Evolutionary conservation across 2,888 invertebrate genomes (phyloP).

Genomic region (Troides oblongomaculatus): DNA sequence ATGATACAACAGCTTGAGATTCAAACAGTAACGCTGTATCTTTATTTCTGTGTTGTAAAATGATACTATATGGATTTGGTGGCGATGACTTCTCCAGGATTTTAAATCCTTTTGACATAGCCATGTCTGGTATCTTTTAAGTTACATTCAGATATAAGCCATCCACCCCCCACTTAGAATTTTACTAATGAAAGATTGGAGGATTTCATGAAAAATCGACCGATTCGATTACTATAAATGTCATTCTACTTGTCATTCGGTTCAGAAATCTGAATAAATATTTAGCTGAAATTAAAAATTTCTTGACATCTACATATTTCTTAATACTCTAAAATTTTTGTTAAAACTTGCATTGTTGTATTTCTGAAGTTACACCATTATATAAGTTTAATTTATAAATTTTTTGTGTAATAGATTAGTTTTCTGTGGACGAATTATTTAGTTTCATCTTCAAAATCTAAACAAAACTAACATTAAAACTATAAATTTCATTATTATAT

Average conservation of each 20-base stretch:
- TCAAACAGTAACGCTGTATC: constrained; percentile 94
- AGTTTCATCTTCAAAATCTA: too few relatives aligned
- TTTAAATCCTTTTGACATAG: constrained; percentile 96
- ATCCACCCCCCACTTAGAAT: constrained; percentile 54
- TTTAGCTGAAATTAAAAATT: too few relatives aligned
- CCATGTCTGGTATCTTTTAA: constrained; percentile 81
- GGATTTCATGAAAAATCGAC: constrained; percentile 28
- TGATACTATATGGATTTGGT: constrained; percentile 92
- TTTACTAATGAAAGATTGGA: constrained; percentile 31
- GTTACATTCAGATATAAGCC: constrained; percentile 46
- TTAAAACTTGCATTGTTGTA: too few relatives aligned
- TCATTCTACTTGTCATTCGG: constrained; percentile 22
- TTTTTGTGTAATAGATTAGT: too few relatives aligned
- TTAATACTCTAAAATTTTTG: too few relatives aligned
- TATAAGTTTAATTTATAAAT: too few relatives aligned
- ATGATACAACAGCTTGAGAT: constrained; percentile 92
- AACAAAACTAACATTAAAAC: too few relatives aligned
- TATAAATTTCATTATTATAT: too few relatives aligned
- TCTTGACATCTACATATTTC: too few relatives aligned
- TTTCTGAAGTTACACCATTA: too few relatives aligned
- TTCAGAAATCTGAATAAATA: constrained; percentile 3
- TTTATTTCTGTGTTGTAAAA: constrained; percentile 93
- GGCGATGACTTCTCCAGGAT: constrained; percentile 93
- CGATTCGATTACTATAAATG: constrained; percentile 27
- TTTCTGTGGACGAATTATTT: too few relatives aligned